These are phyloP conservation scores for Alfaro cultratus DNA, from an alignment of 2,797 vertebrate species.

Conservation along the genomic window DNA sequence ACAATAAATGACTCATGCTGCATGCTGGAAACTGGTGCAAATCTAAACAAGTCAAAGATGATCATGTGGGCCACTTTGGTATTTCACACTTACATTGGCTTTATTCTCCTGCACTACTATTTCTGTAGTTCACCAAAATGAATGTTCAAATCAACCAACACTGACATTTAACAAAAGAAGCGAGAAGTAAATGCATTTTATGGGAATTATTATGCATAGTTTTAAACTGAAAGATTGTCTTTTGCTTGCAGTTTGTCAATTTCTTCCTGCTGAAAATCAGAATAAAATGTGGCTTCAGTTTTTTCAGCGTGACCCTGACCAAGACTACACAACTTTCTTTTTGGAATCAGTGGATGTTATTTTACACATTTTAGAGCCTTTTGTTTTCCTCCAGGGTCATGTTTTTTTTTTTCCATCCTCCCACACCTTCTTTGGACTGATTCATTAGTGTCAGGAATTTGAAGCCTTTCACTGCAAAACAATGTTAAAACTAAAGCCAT, in stretches of 20 bases:
- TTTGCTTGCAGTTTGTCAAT: background rate
- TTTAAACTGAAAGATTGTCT: background rate
- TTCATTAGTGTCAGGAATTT: background rate
- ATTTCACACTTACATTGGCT: slow-evolving; percentile 13
- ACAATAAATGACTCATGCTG: background rate
- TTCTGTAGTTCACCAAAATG: slow-evolving; percentile 35
- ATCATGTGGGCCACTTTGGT: background rate
- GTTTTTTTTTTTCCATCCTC: background rate
- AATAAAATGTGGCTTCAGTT: background rate
- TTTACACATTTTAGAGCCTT: background rate
- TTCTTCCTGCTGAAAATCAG: background rate
- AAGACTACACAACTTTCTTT: background rate
- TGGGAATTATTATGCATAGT: slow-evolving; percentile 10
- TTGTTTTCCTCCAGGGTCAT: background rate
- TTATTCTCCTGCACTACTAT: slow-evolving; percentile 13
- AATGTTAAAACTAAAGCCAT: background rate
- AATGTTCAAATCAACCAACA: slow-evolving; percentile 23
- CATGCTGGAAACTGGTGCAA: background rate
- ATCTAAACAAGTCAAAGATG: background rate
- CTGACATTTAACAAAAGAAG: slow-evolving; percentile 9
- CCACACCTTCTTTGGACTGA: background rate
- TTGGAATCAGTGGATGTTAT: background rate
- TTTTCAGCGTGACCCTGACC: background rate
- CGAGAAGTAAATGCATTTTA: slow-evolving; percentile 7
- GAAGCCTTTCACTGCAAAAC: background rate